Evolutionary conservation across 2,113 vertebrate genomes (phyloP).

Genomic region (Malurus melanocephalus): DNA sequence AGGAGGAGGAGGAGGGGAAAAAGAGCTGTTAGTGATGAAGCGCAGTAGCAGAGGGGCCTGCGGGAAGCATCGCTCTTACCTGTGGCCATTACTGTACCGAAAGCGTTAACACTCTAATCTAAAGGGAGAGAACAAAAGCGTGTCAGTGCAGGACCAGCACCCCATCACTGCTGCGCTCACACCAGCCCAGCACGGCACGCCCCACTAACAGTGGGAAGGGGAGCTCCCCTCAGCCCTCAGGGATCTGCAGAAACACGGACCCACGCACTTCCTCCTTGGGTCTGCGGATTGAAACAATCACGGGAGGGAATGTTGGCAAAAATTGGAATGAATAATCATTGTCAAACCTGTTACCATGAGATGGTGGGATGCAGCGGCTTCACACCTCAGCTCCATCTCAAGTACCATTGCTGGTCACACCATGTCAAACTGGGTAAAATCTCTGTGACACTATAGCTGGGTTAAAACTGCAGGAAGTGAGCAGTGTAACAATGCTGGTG

Average conservation of each 20-base stretch:
- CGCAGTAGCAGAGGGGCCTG: neutral
- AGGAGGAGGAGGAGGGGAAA: neutral
- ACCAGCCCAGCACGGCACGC: neutral
- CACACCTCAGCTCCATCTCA: rapidly evolving
- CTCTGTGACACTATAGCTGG: neutral
- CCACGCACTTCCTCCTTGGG: rapidly evolving
- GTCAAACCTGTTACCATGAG: neutral
- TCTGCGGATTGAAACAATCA: neutral
- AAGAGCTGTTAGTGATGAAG: neutral
- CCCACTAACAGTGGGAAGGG: rapidly evolving
- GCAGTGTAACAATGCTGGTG: rapidly evolving
- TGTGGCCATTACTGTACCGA: conserved; percentile 81
- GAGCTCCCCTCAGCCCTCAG: neutral
- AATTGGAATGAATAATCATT: rapidly evolving
- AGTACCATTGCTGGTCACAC: rapidly evolving
- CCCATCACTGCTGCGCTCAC: rapidly evolving
- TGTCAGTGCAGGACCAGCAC: conserved; percentile 40
- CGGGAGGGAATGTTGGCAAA: neutral
- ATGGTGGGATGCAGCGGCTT: neutral
- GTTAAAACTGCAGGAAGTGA: neutral
- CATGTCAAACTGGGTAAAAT: neutral
- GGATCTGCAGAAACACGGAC: neutral
- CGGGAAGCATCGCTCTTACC: conserved; percentile 81
- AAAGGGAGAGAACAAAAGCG: conserved; percentile 81
- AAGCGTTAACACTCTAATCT: conserved; percentile 88